Evolutionary conservation across 2,888 invertebrate genomes (phyloP).

Genomic region (Acrobeloides nanus): DNA sequence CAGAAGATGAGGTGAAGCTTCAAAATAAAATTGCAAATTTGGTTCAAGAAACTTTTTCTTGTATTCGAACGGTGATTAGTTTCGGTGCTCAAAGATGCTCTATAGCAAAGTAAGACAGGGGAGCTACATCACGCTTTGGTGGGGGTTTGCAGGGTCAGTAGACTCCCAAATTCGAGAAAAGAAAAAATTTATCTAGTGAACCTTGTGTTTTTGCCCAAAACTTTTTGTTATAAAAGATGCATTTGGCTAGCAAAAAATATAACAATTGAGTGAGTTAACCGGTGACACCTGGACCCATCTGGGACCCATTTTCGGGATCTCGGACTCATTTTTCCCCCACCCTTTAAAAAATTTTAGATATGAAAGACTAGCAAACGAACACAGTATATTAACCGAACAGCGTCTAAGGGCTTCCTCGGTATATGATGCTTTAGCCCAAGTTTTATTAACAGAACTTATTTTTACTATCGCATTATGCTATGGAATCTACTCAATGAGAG

Average conservation of each 20-base stretch:
- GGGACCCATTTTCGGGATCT: slow-evolving; percentile 3
- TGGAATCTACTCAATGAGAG: slow-evolving; percentile 46
- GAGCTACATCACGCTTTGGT: too few relatives aligned
- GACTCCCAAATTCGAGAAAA: too few relatives aligned
- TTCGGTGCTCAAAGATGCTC: slow-evolving; percentile 51
- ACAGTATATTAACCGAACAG: slow-evolving; percentile 39
- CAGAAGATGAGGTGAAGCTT: slow-evolving; percentile 42
- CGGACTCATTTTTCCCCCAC: background rate
- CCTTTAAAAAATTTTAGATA: slow-evolving; percentile 38
- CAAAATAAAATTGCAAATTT: slow-evolving; percentile 49
- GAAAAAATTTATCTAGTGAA: too few relatives aligned
- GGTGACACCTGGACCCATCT: too few relatives aligned
- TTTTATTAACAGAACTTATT: slow-evolving; percentile 47
- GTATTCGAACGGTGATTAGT: slow-evolving; percentile 48
- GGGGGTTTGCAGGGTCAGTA: too few relatives aligned
- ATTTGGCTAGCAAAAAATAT: too few relatives aligned
- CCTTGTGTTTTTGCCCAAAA: too few relatives aligned
- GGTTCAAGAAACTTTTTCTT: slow-evolving; percentile 47
- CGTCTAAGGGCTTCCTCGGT: slow-evolving; percentile 48
- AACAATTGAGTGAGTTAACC: background rate
- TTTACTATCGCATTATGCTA: slow-evolving; percentile 50
- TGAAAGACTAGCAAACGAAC: slow-evolving; percentile 37
- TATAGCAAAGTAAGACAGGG: too few relatives aligned
- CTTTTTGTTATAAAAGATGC: too few relatives aligned
- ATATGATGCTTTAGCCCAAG: slow-evolving; percentile 48